These are phyloP conservation scores for Novumbra hubbsi DNA, from an alignment of 2,797 vertebrate species.

Conservation along the genomic window DNA sequence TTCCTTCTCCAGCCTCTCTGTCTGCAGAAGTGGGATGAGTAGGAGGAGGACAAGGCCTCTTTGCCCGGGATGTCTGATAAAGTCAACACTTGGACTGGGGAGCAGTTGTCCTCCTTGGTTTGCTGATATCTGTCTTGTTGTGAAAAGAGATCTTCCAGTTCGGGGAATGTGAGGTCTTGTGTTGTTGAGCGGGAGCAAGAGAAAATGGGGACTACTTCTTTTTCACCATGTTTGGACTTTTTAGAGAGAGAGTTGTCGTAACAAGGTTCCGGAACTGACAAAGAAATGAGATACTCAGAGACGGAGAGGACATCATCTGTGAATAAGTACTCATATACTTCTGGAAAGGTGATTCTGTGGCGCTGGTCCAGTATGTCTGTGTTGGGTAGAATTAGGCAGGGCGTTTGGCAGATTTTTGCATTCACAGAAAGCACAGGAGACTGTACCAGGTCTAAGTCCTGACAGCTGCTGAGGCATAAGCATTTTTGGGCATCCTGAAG, in stretches of 20 bases:
- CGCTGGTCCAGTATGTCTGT: conserved; percentile 39
- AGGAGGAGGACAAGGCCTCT: conserved; percentile 35
- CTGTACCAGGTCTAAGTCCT: conserved; percentile 18
- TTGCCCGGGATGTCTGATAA: conserved; percentile 28
- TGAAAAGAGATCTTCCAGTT: conserved; percentile 72
- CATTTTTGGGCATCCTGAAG: conserved; percentile 19
- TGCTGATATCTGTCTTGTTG: conserved; percentile 36
- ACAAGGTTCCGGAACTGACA: conserved; percentile 70
- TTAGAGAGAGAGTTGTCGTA: conserved; percentile 78
- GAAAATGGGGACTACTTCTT: conserved; percentile 70
- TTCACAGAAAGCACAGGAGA: conserved; percentile 28
- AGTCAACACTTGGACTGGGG: conserved; percentile 49
- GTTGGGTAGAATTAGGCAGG: conserved; percentile 41
- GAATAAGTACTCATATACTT: conserved; percentile 56
- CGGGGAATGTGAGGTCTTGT: conserved; percentile 76
- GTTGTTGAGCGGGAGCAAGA: conserved; percentile 63
- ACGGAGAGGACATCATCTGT: conserved; percentile 35
- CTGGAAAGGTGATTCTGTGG: conserved; percentile 45
- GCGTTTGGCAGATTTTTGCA: conserved; percentile 14
- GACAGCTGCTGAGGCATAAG: conserved; percentile 23
- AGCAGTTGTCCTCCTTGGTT: conserved; percentile 23
- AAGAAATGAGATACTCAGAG: conserved; percentile 33
- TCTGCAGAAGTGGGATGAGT: conserved; percentile 53
- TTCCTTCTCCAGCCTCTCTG: conserved; percentile 26
- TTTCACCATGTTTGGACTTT: conserved; percentile 9